Evolutionary conservation across 1,140 invertebrate genomes (phyloP).

Genomic region (Papilio machaon): DNA sequence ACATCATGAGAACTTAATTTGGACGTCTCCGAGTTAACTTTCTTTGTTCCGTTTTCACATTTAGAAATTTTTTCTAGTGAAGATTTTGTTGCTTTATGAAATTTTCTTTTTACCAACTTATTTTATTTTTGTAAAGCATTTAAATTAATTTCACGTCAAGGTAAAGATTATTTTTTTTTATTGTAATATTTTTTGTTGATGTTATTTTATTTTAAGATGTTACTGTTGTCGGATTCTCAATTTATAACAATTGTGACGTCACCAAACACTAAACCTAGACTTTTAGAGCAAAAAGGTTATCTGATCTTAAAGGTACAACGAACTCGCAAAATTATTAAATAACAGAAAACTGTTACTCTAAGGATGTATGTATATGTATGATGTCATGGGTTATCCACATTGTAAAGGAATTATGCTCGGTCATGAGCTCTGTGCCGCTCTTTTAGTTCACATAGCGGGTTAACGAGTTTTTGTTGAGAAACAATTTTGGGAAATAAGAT

Average conservation of each 20-base stretch:
- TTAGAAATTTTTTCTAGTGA: constrained; percentile 28
- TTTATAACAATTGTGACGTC: no score
- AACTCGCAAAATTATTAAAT: background rate
- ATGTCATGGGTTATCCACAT: constrained; percentile 28
- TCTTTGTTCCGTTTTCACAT: constrained; percentile 33
- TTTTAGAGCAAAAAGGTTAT: background rate
- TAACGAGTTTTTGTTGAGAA: constrained; percentile 17
- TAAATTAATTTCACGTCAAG: no score
- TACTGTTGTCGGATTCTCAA: no score
- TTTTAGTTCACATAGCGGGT: constrained; percentile 19
- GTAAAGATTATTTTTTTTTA: background rate
- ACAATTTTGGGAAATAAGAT: constrained; percentile 31
- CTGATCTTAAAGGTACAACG: background rate
- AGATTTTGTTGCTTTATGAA: background rate
- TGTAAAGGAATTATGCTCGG: constrained; percentile 22
- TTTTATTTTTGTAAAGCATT: no score
- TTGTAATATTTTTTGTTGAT: background rate
- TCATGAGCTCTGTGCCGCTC: constrained; percentile 15
- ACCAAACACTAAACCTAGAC: no score
- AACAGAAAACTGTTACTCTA: background rate
- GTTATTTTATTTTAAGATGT: no score
- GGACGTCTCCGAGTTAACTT: constrained; percentile 13
- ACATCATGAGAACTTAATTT: constrained; percentile 26
- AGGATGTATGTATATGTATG: background rate
- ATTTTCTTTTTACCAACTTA: background rate